Evolutionary conservation across 2,113 vertebrate species (phyloP).

Genomic region (Regulus satrapa): DNA sequence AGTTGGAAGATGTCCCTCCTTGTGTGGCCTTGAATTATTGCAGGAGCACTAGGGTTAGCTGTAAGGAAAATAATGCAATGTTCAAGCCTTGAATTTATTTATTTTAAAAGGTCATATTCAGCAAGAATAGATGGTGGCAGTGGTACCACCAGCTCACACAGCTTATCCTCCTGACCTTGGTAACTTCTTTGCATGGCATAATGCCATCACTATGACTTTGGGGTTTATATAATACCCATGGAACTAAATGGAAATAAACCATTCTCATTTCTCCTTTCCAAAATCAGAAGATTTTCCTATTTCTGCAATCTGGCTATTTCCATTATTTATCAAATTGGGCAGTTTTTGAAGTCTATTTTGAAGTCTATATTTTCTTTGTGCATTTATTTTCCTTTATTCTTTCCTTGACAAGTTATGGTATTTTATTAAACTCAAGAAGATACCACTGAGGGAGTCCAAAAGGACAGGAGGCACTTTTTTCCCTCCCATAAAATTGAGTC

Average conservation of each 20-base stretch:
- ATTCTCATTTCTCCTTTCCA: neutral
- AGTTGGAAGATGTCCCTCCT: neutral
- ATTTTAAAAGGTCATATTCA: neutral
- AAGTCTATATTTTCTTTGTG: neutral
- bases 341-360: neutral
- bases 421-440: neutral
- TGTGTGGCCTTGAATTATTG: neutral
- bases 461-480: neutral
- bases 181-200: neutral
- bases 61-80: neutral
- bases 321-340: neutral
- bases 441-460: accelerated
- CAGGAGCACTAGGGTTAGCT: neutral
- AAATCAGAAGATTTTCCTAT: neutral
- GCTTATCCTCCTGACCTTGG: neutral
- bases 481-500: accelerated
- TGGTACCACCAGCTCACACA: neutral
- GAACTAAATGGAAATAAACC: neutral
- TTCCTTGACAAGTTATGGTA: neutral
- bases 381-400: neutral
- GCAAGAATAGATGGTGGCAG: neutral
- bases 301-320: neutral
- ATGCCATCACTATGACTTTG: neutral
- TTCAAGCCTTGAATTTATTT: neutral
- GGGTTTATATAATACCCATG: neutral